These are phyloP conservation scores for Chamaea fasciata DNA, from an alignment of 2,113 vertebrate genomes.

Conservation along the genomic window DNA sequence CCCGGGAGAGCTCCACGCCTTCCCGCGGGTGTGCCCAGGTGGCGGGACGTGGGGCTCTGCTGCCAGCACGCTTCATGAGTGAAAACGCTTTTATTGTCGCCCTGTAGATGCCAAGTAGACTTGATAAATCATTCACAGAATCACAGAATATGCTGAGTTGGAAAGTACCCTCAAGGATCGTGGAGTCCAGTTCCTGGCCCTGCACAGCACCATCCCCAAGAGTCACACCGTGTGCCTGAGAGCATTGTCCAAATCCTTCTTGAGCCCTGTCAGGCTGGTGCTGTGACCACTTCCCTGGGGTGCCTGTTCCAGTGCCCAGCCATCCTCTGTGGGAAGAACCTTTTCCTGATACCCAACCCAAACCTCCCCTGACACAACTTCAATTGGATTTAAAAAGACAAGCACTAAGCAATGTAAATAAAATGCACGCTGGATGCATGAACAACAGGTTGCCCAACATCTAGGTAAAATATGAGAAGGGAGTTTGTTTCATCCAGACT, in stretches of 20 bases:
- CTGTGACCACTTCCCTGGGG: background rate
- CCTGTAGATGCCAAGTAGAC: background rate
- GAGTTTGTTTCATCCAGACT: background rate
- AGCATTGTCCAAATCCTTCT: background rate
- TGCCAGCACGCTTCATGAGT: accelerated
- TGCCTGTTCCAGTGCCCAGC: too few relatives aligned
- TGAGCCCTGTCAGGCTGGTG: too few relatives aligned
- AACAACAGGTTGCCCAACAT: background rate
- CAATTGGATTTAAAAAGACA: background rate
- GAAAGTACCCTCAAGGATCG: background rate
- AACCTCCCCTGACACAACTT: background rate
- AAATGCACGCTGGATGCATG: accelerated
- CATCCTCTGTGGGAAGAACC: background rate
- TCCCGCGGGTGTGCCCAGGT: background rate
- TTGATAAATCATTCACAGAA: too few relatives aligned
- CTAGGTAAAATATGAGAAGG: accelerated
- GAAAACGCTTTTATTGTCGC: background rate
- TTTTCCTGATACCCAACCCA: background rate
- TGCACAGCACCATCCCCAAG: background rate
- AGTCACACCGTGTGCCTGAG: background rate
- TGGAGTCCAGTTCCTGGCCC: background rate
- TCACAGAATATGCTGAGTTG: background rate
- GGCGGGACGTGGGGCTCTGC: background rate
- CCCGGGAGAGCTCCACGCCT: accelerated
- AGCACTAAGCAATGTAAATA: accelerated